Base-by-base conservation (phyloP, 2,113 vertebrate species). In the Alectura lathami region DNA sequence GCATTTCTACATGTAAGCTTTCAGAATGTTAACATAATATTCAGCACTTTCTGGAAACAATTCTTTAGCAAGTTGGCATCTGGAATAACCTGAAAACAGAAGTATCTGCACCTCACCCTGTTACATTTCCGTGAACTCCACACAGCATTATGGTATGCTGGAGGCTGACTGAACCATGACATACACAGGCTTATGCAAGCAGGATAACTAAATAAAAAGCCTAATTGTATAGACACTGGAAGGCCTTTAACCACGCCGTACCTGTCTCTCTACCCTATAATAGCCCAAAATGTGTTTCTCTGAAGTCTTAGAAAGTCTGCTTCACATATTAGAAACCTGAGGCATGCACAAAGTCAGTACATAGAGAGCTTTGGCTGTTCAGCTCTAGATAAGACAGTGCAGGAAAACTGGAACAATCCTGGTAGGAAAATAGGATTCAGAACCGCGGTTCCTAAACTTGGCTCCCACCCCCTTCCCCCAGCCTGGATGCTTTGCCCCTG, bases 331-430 rank as follows among this genome's bases (percentile, higher is more conserved):
- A 94, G 57, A 82, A 78, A 74, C 29, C 64, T 3, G 34, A 54
- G 63, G 38, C 45, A 74, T 0, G 0, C 67, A 93, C 15, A 11
- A 45, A 89, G 67, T 50, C 43, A 83, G 84, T 38, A 48, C 80
- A 86, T 2, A 24, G 26, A 86, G 77, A 54, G 70, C 4, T 4
- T 53, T 66, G 93, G 18, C 88, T 94, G 90, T 75, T 81, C 88
- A 27, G 74, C 83, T 69, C 88, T 73, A 94, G 95, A 96, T 94
- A 96, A 95, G 91, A 95, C 94, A 96, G 76, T 23, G 91, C 95
- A 93, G 96, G 96, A 96, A n/a, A 97, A 76, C 80, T 20, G 76
- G 53, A 95, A 95, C 95, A 95, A 94, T 96, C 80, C 88, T 22
- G 3, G 27, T 5, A 84, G 88, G 80, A 97, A 96, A 97, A 96